Evolutionary conservation across 2,113 vertebrate species (phyloP).

Genomic region (Mixornis gularis): DNA sequence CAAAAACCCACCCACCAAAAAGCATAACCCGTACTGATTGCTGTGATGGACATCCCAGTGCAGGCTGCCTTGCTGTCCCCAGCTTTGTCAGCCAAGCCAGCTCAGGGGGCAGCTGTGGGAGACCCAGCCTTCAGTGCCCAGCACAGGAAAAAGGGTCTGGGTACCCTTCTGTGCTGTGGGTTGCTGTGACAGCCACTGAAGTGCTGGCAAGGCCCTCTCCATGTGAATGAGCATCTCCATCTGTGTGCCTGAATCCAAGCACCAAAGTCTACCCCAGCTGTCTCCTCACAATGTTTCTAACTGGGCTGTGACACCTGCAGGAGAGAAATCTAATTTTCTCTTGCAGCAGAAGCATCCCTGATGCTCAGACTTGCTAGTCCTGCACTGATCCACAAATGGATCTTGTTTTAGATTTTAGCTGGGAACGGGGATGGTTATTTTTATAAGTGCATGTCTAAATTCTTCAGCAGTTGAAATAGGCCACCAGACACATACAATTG

Average conservation of each 20-base stretch:
- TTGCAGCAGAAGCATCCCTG: neutral
- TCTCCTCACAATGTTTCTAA: neutral
- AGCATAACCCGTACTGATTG: neutral
- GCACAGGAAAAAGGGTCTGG: too few species aligned
- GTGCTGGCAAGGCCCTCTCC: neutral
- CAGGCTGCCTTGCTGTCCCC: neutral
- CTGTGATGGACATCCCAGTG: neutral
- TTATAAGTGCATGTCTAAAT: neutral
- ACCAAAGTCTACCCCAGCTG: neutral
- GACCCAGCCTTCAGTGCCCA: neutral
- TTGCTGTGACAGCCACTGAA: neutral
- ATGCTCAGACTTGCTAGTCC: neutral
- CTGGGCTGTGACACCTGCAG: neutral
- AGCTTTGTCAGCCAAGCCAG: rapidly evolving
- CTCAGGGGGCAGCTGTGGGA: neutral
- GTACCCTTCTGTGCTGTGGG: neutral
- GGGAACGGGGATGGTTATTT: neutral
- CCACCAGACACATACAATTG: neutral
- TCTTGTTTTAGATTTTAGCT: neutral
- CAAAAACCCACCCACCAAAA: neutral
- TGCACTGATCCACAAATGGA: neutral
- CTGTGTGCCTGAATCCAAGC: neutral
- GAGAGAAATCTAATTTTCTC: neutral
- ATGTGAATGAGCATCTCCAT: neutral
- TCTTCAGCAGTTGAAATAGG: neutral